Base-by-base conservation (phyloP, 1,140 invertebrate species). In the Calliphora vicina region DNA sequence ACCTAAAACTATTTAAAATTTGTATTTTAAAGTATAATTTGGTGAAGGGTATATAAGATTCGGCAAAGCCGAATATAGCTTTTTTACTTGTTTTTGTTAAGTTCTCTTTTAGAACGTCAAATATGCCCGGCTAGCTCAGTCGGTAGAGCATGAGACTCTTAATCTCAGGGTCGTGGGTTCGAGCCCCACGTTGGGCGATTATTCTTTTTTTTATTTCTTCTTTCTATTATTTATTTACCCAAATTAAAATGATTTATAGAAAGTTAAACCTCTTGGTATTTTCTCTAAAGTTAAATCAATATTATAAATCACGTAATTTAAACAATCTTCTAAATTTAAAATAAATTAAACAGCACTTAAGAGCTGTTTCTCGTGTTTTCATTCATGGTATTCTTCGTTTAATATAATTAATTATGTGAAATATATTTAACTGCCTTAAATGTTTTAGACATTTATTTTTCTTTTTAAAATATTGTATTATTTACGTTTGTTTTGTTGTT, bases 101-200 rank as follows among this genome's bases (percentile, higher is more conserved):
- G 29, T 35, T 35, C 8, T 4, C 29, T 4, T 2, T 35, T 35
- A 4, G 29, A 35, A 35, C 8, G 29, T 35, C 2, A 4, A 35
- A 13, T 67, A 72, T 86, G 94, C 94, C 94, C 94, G 94, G 94
- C 94, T 95, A 95, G 94, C 94, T 95, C 94, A 95, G 94, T 96
- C 95, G 95, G 95, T 96, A 96, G 95, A 96, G 95, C 95, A 96
- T 95, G 95, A 96, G 95, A 95, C 95, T 96, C 95, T 96, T 96
- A 96, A 96, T 95, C 95, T 96, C 95, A 95, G 95, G 95, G 95
- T 96, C 95, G 95, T 96, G 95, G 95, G 95, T 96, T 96, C 95
- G 95, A 96, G 95, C 94, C 95, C 95, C 94, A 95, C 95, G 94
- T 96, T 95, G 95, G 95, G 95, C 94, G 94, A 88, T 57, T 57